These are phyloP conservation scores for Proteles cristata DNA, from an alignment of 2,113 vertebrate species.

Conservation along the genomic window DNA sequence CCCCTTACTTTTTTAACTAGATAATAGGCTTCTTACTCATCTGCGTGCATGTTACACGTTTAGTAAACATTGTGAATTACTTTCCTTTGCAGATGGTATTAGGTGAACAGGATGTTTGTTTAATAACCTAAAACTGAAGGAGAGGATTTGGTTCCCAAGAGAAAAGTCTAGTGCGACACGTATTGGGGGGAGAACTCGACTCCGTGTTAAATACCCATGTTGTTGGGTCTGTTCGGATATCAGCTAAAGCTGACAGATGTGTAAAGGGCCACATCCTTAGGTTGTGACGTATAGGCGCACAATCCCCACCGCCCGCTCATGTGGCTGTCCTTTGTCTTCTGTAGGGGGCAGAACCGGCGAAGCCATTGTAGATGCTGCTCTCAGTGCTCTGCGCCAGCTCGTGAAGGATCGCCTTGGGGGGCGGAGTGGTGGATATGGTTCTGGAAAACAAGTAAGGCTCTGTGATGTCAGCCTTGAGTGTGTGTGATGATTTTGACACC, in stretches of 20 bases:
- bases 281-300: rapidly evolving
- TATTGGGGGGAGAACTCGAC: background rate
- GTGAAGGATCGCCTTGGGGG: constrained; percentile 94
- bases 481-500: background rate
- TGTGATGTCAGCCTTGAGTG: background rate
- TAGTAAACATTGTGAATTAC: background rate
- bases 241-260: background rate
- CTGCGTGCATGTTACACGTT: background rate
- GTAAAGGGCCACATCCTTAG: background rate
- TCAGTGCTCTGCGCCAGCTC: constrained; percentile 90
- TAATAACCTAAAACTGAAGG: background rate
- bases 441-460: constrained; percentile 89
- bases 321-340: background rate
- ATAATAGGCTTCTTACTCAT: background rate
- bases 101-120: background rate
- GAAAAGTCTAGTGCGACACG: too few relatives aligned
- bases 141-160: background rate
- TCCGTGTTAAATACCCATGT: rapidly evolving
- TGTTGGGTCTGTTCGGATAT: too few relatives aligned
- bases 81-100: background rate
- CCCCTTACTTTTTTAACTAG: background rate
- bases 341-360: constrained; percentile 94
- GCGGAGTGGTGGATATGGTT: constrained; percentile 89
- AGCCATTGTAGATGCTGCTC: constrained; percentile 94
- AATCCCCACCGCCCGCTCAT: rapidly evolving